Percentiles rank a stretch among this genome's conserved stretches.
Evolutionary conservation across 2,888 invertebrate genomes (phyloP).

Genomic region (Theretra japonica): DNA sequence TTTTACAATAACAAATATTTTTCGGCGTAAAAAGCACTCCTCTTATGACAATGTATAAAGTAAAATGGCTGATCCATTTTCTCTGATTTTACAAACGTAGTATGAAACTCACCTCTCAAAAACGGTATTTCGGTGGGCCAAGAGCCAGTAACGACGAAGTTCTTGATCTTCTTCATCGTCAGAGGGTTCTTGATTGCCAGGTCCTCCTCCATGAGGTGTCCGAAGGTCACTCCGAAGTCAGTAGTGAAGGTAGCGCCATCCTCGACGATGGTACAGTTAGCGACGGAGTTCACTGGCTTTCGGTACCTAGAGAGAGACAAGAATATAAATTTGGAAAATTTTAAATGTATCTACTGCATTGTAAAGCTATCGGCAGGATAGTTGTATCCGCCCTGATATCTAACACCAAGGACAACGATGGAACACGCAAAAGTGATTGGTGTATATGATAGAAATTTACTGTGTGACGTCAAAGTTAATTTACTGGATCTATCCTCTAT

Average conservation of each 20-base stretch:
- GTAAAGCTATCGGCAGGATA: too few species aligned
- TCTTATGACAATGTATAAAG: too few species aligned
- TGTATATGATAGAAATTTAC: too few species aligned
- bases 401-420: too few species aligned
- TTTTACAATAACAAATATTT: too few species aligned
- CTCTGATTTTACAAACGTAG: background rate
- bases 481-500: too few species aligned
- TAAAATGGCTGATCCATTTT: too few species aligned
- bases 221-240: constrained; percentile 72
- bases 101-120: constrained; percentile 57
- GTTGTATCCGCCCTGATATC: too few species aligned
- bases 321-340: background rate
- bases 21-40: too few species aligned
- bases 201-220: constrained; percentile 67
- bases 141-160: constrained; percentile 59
- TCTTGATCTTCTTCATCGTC: constrained; percentile 50
- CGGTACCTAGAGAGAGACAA: constrained; percentile 55
- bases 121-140: constrained; percentile 51
- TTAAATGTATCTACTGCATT: background rate
- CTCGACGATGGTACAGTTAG: constrained; percentile 54
- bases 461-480: too few species aligned
- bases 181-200: constrained; percentile 53
- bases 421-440: too few species aligned
- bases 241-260: constrained; percentile 57
- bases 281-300: constrained; percentile 53